Evolutionary conservation across 2,113 vertebrate genomes (phyloP), one percentile per base, ranked within the genome.

Genomic region (Ptychochromis oligacanthus): DNA sequence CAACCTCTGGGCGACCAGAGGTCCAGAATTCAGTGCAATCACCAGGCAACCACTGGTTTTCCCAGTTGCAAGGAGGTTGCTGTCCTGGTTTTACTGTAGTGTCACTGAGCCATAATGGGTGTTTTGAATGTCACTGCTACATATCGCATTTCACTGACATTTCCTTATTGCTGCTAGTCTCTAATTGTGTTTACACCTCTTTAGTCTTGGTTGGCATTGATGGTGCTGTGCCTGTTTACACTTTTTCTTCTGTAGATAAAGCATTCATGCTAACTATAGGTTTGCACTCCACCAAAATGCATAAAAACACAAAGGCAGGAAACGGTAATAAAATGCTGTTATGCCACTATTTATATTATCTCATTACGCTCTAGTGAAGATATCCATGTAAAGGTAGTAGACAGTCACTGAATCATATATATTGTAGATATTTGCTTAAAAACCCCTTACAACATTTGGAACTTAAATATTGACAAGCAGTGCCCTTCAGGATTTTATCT

Each of bases 361-460:
- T 52, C 0, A 31, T 20, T 2, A 15, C 2, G 14, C 14, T 46
- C 13, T 46, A 15, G 43, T 46, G 43, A 46, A 13, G 40, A 13
- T 43, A 5, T 43, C 40, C 40, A 49, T 9, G 49, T 18, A 67
- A 49, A 49, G 24, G 15, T 31, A 49, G 43, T 17, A 52, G 43
- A 70, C 43, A 49, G 24, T 7, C 3, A 49, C 43, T 70, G 64
- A 70, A 28, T 70, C 64, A 49, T 70, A 49, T 28, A 52, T 18
- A 70, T 70, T 70, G 28, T 3, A 49, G 65, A 70, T 70, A 70
- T 52, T 70, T 28, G 17, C 24, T 28, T 70, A 49, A 70, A n/a
- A 70, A 70, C 24, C 1, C 0, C 26, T 24, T 17, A 49, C 17
- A 52, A 13, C 0, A 2, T 40, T 7, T 4, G 12, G 3, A 65